phyloP scores from a whole-genome alignment of 1,140 invertebrate species.

The Belonocnema kinseyi region DNA sequence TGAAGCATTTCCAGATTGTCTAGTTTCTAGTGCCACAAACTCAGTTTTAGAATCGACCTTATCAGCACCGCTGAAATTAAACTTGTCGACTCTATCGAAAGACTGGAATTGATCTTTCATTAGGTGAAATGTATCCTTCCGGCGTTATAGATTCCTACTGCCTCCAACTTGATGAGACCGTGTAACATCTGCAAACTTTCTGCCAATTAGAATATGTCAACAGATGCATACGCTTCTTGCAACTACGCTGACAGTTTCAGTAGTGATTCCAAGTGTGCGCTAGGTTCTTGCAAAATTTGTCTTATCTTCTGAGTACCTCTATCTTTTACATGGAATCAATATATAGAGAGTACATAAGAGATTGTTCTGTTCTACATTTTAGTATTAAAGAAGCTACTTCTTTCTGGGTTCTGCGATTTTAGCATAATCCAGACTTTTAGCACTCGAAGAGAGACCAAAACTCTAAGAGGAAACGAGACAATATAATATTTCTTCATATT shows the following conservation, averaged over 20 bases:
- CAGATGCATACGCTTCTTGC: conserved; percentile 23
- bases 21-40: background rate
- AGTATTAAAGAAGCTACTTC: too few species aligned
- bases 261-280: conserved; percentile 14
- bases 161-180: conserved; percentile 1
- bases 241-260: conserved; percentile 13
- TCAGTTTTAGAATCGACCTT: conserved; percentile 6
- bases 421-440: too few species aligned
- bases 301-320: conserved; percentile 5
- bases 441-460: too few species aligned
- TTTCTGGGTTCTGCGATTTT: too few species aligned
- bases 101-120: conserved; percentile 25
- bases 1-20: background rate
- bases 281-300: conserved; percentile 9
- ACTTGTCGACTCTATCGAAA: conserved; percentile 24
- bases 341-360: background rate
- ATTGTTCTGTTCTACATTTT: background rate
- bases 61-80: conserved; percentile 2
- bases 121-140: background rate
- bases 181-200: conserved; percentile 22
- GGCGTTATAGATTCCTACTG: conserved; percentile 12
- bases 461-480: too few species aligned
- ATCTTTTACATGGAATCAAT: background rate
- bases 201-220: conserved; percentile 26
- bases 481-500: too few species aligned